phyloP scores from a whole-genome alignment of 2,113 vertebrate genomes.

The Sylvietta virens region DNA sequence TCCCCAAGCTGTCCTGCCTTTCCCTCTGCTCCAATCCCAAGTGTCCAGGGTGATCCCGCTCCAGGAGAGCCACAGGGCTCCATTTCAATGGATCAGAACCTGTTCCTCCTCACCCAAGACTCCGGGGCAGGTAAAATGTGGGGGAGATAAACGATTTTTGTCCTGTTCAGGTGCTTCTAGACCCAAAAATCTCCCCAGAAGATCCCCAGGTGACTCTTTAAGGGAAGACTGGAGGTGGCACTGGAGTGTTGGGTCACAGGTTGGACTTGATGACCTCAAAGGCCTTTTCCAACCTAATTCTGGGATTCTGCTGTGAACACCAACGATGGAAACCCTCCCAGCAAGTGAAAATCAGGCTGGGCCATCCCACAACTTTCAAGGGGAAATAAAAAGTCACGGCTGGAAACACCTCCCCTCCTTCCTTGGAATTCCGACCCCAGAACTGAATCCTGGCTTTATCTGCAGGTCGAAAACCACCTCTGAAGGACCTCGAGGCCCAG shows the following conservation, averaged over 20 bases:
- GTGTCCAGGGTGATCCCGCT: accelerated
- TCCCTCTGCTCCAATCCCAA: background rate
- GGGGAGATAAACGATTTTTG: background rate
- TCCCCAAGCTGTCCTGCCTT: background rate
- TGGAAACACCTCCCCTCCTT: background rate
- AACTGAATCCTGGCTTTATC: accelerated
- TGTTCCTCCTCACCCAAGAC: background rate
- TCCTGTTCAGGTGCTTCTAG: background rate
- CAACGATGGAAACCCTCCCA: accelerated
- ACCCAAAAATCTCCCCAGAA: background rate
- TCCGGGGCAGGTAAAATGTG: background rate
- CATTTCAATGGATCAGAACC: accelerated
- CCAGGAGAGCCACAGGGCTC: background rate
- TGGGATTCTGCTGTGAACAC: background rate
- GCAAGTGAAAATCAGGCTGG: background rate
- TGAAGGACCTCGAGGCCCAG: background rate
- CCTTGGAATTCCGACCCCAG: background rate
- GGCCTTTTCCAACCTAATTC: background rate
- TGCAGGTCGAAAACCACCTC: background rate
- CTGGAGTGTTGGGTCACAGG: background rate
- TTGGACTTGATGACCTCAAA: background rate
- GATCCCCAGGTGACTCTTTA: background rate
- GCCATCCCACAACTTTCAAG: background rate
- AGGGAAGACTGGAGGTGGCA: background rate
- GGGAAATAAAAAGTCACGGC: background rate